A percentile compares a stretch with the other conserved stretches of the same genome.
These are phyloP conservation scores for Philopotamus ludificatus DNA, from an alignment of 1,140 invertebrate genomes.

Conservation along the genomic window DNA sequence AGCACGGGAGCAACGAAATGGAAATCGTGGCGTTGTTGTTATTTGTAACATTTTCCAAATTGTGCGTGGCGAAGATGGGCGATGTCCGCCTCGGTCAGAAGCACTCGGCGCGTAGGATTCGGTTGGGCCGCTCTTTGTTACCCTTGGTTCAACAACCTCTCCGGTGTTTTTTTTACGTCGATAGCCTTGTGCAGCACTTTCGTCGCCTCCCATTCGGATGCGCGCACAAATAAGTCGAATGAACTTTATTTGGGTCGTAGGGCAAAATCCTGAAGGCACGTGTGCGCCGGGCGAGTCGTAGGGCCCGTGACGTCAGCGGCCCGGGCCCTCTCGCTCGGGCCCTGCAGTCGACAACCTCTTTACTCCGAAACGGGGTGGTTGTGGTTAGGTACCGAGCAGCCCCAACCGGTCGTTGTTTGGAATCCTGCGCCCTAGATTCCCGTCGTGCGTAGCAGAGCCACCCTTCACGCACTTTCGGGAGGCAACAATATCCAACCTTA, in stretches of 20 bases:
- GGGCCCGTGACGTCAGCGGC: slow-evolving; percentile 24
- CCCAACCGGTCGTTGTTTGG: too few relatives aligned
- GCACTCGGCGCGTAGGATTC: neutral
- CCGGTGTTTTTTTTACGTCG: neutral
- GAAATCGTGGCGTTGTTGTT: too few relatives aligned
- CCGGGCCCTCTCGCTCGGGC: neutral
- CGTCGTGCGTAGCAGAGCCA: too few relatives aligned
- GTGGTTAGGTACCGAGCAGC: slow-evolving; percentile 20
- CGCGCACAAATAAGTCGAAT: slow-evolving; percentile 40
- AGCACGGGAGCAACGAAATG: too few relatives aligned
- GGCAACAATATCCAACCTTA: too few relatives aligned
- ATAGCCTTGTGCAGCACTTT: slow-evolving; percentile 12
- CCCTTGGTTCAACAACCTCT: slow-evolving; percentile 9
- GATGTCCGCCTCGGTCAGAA: too few relatives aligned
- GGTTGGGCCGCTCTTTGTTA: neutral
- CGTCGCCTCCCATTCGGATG: slow-evolving; percentile 34
- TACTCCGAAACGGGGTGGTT: slow-evolving; percentile 19
- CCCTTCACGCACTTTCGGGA: too few relatives aligned
- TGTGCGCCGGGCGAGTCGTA: slow-evolving; percentile 5
- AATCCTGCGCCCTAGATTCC: slow-evolving; percentile 2
- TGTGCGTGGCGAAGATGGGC: too few relatives aligned
- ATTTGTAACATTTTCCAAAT: too few relatives aligned
- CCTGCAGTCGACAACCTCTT: slow-evolving; percentile 9
- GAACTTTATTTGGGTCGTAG: slow-evolving; percentile 40
- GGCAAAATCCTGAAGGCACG: slow-evolving; percentile 36